Conservation (phyloP, 2,888 invertebrate species). For the Notodromas monacha region DNA sequence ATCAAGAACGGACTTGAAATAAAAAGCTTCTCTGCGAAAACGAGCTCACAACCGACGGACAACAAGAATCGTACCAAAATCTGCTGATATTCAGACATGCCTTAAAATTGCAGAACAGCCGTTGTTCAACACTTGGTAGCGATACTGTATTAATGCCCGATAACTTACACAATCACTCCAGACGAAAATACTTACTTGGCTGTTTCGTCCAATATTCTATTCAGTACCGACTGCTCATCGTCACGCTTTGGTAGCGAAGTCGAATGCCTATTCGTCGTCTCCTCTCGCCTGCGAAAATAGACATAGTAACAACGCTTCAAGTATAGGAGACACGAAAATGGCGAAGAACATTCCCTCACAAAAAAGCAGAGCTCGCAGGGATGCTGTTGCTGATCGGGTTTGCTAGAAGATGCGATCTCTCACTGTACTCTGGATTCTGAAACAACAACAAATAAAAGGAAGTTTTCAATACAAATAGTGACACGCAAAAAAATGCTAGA, state of each 20-base stretch:
- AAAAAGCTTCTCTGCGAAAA: no score
- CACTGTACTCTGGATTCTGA: conserved; percentile 33
- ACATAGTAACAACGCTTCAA: not conserved
- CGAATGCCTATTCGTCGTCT: conserved; percentile 26
- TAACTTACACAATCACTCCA: no score
- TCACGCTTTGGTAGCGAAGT: conserved; percentile 36
- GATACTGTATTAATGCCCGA: no score
- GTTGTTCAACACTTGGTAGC: no score
- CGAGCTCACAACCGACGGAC: no score
- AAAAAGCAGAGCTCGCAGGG: not conserved
- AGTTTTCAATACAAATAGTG: no score
- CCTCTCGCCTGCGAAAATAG: conserved; percentile 22
- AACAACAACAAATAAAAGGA: no score
- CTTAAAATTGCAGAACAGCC: no score
- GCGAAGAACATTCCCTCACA: conserved; percentile 4
- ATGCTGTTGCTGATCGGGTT: conserved; percentile 36
- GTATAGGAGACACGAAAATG: not conserved
- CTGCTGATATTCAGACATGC: no score
- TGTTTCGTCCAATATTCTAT: conserved; percentile 56
- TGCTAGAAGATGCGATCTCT: conserved; percentile 40
- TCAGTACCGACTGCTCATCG: conserved; percentile 65
- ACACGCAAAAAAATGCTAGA: no score
- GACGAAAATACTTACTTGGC: conserved; percentile 31
- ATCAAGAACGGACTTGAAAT: no score
- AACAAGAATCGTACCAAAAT: no score